Base-by-base conservation (phyloP, 2,888 invertebrate genomes). In the Pristionchus japonicus region DNA sequence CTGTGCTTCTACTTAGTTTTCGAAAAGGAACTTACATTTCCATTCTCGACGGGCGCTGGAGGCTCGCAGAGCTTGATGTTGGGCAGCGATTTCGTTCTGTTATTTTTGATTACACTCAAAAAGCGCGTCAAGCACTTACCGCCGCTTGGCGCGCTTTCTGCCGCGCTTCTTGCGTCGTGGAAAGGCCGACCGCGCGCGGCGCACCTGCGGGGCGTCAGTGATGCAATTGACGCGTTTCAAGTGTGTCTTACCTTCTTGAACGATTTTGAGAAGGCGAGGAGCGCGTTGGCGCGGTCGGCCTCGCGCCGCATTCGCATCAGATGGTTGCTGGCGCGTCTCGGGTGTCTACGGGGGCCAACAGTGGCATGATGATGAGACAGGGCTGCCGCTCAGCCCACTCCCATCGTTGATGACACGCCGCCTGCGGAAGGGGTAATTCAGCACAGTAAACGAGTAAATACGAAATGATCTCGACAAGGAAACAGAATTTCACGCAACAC, bases 261-360 rank as follows among this genome's bases (percentile, higher is more conserved):
- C 20, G 91, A 91, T 88, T 92, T 93, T 47, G 93, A 93, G 90
- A 94, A 94, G 70, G 91, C 92, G 34, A 94, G 88, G 13, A 94
- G 90, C 11, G 93, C 93, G 27, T 90, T 87, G 70, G 90, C 88
- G 37, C 91, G 90, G 64, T 89, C 88, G 74, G 86, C 88, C 80
- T 77, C 89, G 77, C 70, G 70, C 52, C 49, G 34, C 57, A 77
- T 86, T 40, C 74, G 13, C 31, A 57, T 47, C 27, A 43, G 23
- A 23, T 70, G 37, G 64, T 43, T 74, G 70, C 74, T 86, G 74
- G 20, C 27, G 47, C 52, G 37, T 27, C 40, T 57, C 37, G 80
- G 20, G 43, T 77, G 57, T 77, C 57, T 0, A 34, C 82, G 47
- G 15, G 80, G 34, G 43, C 43, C 80, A 31, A 11, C 49, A 20